Base-by-base conservation (phyloP, 1,140 invertebrate species). In the Drepana arcuata region DNA sequence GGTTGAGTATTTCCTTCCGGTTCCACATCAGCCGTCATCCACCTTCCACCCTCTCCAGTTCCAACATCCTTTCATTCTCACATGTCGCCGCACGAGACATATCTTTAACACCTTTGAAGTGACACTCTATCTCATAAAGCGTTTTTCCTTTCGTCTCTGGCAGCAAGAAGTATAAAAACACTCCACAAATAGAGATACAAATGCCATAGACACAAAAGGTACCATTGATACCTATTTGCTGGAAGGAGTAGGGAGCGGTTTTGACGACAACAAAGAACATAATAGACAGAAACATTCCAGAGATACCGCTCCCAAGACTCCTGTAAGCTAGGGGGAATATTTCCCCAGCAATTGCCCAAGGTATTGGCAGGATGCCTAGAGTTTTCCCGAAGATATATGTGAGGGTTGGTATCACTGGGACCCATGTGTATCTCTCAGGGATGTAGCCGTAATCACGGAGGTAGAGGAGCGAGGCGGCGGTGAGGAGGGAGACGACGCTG, bases 101-200 rank as follows among this genome's bases (percentile, higher is more conserved):
- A 11, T 42, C 34, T 14, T 49, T 57, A 6, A 63, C 45, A 0
- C 74, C 71, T 48, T 57, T 75, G 13, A 82, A 82, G 16, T 78
- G 59, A 21, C 81, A 80, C 44, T 85, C 84, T 14, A 91, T 89
- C 54, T 92, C 89, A 48, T 91, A 87, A 21, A 92, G 67, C 1
- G 84, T 87, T 48, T 86, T 88, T 2, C 89, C 89, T 64, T 89
- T 90, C 0, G 90, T 92, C 63, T 92, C 91, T 2, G 90, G 90
- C 1, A 92, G 66, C 9, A 89, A 78, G 29, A 86, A 83, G 24
- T 80, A 86, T 7, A 89, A 56, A 37, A 90, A 86, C 0, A 87
- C 46, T 14, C 90, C 85, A 16, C 90, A 70, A 6, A 86, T 53
- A 11, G 85, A 82, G 15, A 89, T 70, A 6, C 68, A 80, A 2